Evolutionary conservation across 2,797 vertebrate genomes (phyloP).

Genomic region (Premnoplex brunnescens): DNA sequence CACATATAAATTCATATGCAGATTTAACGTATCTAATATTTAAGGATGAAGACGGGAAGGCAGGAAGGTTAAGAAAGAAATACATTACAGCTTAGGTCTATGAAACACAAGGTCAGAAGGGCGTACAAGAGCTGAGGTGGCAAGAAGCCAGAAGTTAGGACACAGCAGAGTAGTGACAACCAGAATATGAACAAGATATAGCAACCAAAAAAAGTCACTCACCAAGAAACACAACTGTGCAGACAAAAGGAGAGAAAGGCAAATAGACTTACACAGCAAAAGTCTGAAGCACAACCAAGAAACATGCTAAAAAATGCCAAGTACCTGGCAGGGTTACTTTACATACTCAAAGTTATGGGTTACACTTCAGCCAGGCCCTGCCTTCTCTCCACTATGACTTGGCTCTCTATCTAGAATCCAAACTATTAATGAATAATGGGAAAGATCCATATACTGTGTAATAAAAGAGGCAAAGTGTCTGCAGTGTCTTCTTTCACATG

Average conservation of each 20-base stretch:
- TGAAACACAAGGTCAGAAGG: neutral
- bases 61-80: neutral
- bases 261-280: neutral
- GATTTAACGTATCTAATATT: neutral
- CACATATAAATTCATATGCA: neutral
- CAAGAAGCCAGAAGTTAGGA: neutral
- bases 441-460: neutral
- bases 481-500: neutral
- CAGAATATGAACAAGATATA: neutral
- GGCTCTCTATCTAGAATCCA: neutral
- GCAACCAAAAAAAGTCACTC: neutral
- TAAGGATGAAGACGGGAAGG: neutral
- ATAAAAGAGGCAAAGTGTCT: neutral
- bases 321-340: neutral
- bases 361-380: neutral
- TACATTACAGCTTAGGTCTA: neutral
- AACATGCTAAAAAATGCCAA: neutral
- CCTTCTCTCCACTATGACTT: neutral
- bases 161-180: neutral
- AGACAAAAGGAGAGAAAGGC: neutral
- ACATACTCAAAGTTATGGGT: neutral
- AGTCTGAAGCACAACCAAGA: neutral
- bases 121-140: neutral
- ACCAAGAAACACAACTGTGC: neutral
- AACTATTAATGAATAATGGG: neutral